Evolutionary conservation across 2,888 invertebrate species (phyloP), one percentile per base, ranked within the genome.

Genomic region (Amiota mariae): DNA sequence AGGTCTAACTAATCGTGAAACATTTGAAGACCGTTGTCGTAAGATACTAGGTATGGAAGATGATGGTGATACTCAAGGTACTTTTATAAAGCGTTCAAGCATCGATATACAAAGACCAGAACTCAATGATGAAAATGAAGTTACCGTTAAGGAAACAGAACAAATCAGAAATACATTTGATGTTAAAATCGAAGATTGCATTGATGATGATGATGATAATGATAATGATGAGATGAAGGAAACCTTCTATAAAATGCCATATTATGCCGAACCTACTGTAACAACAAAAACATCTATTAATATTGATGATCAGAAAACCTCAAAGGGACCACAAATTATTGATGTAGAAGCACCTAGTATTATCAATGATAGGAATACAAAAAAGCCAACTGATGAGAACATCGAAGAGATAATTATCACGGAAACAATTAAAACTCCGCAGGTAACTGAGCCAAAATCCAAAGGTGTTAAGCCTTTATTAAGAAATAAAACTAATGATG

Each of bases 21-120:
- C 94, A 1, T 94, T 94, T 77, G 94, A 94, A 87, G 94, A 94
- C 87, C 91, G 94, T 49, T 94, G 94, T 79, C 91, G 93, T 54
- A 92, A 94, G 82, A 94, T 94, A 80, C 90, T 94, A 56, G 94
- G 94, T 3, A 93, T 94, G 90, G 87, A 89, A 73, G 82, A 81
- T 57, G 85, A 88, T 75, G 88, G 88, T 8, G 87, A 88, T 70
- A 88, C 88, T 3, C 88, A 85, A 63, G 88, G 88, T 1, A 82
- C 70, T 15, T 88, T 78, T 54, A 79, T 73, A 9, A 75, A 77
- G 1, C 78, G 74, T 6, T 75, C 81, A 13, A 77, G 77, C 4
- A 73, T 63, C 0, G 82, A 81, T 36, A 36, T 36, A 18, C 66
- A 74, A 10, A 67, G 56, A 0, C 73, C 72, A n/a, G 72, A 77